Conservation (phyloP, 2,113 vertebrate genomes). For the Regulus satrapa region DNA sequence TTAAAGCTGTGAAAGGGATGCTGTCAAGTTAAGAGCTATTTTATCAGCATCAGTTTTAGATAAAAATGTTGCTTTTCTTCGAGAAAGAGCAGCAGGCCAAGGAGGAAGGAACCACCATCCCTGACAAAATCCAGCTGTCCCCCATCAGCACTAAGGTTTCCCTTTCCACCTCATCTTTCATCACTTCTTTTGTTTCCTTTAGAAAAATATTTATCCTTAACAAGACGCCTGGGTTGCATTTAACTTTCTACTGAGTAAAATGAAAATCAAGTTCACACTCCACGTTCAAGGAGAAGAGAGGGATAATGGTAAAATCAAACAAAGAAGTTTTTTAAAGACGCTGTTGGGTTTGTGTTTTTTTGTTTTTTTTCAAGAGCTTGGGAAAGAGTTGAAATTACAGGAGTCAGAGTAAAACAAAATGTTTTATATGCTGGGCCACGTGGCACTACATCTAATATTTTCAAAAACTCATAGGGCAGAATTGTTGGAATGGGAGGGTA, state of each 20-base stretch:
- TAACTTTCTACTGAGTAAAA: slow-evolving; percentile 4
- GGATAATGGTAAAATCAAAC: not conserved
- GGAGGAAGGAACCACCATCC: not conserved
- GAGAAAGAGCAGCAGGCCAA: not conserved
- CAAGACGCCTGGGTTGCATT: not conserved
- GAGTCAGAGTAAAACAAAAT: not conserved
- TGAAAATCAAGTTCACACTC: slow-evolving; percentile 25
- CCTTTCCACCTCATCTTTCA: slow-evolving; percentile 27
- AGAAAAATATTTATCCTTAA: slow-evolving; percentile 51
- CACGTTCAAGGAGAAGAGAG: not conserved
- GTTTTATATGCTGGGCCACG: not conserved
- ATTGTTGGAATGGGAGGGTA: too few species aligned
- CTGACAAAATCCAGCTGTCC: slow-evolving; percentile 33
- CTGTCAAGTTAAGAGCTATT: not conserved
- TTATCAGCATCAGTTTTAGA: not conserved
- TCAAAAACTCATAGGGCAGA: not conserved
- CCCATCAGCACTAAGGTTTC: not conserved
- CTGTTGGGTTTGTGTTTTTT: too few species aligned
- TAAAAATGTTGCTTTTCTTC: not conserved
- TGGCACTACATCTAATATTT: not conserved
- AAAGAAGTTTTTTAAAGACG: not conserved
- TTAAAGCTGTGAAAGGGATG: not conserved
- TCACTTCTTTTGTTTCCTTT: slow-evolving; percentile 42
- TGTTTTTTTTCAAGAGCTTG: not conserved
- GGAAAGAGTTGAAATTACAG: not conserved